Conservation (phyloP, 2,113 vertebrate species). For the Opisthocomus hoazin region DNA sequence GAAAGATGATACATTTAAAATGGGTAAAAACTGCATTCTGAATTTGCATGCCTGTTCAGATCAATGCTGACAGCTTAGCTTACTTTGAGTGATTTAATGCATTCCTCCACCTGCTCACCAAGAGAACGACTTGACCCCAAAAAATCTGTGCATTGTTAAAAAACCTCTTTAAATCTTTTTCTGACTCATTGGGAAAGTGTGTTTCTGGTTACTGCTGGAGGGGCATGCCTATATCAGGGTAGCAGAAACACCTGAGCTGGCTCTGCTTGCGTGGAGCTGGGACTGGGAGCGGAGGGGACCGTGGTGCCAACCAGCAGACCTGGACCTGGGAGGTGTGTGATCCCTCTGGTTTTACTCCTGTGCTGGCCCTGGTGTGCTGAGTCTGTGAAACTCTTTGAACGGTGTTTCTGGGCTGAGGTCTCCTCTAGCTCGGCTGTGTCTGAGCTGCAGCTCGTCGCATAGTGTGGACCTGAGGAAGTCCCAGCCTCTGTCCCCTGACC, state of each 20-base stretch:
- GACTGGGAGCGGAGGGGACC: rapidly evolving
- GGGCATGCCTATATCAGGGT: background rate
- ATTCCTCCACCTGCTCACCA: conserved; percentile 10
- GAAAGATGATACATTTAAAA: background rate
- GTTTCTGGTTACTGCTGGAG: background rate
- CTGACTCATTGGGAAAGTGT: background rate
- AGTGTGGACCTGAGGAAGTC: rapidly evolving
- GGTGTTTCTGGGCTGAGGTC: background rate
- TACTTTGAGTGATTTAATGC: background rate
- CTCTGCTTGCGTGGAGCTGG: background rate
- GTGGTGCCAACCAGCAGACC: background rate
- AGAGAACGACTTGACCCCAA: background rate
- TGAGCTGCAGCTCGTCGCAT: rapidly evolving
- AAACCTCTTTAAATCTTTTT: background rate
- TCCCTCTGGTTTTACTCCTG: background rate
- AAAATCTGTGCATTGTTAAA: background rate
- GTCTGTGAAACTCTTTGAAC: background rate
- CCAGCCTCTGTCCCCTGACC: rapidly evolving
- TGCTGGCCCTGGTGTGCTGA: rapidly evolving
- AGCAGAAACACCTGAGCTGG: background rate
- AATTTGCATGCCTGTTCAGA: background rate
- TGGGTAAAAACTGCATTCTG: background rate
- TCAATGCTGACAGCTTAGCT: background rate
- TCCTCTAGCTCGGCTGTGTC: background rate
- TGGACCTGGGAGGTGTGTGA: background rate